Evolutionary conservation across 2,888 invertebrate genomes (phyloP), one percentile per base, ranked within the genome.

Genomic region (Apotomis turbidana): DNA sequence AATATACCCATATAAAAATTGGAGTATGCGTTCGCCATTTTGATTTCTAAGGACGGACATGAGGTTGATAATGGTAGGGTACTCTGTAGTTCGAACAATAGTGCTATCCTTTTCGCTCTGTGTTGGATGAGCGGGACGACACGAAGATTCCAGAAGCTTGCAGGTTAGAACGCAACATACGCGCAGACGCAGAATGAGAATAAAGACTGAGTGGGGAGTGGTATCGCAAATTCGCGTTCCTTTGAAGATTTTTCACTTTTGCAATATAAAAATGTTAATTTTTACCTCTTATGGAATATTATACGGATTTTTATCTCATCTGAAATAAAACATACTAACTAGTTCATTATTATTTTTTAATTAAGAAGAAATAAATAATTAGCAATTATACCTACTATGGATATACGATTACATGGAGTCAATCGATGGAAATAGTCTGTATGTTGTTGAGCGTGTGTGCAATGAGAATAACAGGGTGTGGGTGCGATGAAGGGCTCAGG

Each of bases 381-480:
- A 84, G 85, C 83, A 84, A 86, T 82, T 66, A 81, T 78, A 85
- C 83, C 87, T 89, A 87, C 81, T 78, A 76, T 83, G 71, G 68
- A 71, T 84, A 85, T 85, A 83, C 82, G 83, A 83, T 83, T 83
- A 87, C 83, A 87, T 81, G 77, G 79, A 84, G 79, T 91, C 83
- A 93, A 83, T 93, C 93, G 87, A 93, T 81, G 61, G 93, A 89
- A 85, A 93, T 92, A 85, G 93, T 91, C 85, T 93, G 92, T 86
- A 93, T 80, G 77, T 89, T 91, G 84, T 90, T 91, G 76, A 91
- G 81, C 74, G 88, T 87, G 78, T 91, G 93, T 52, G 93, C 83
- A 64, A 93, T 92, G 52, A 93, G 82, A 70, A 93, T 88, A 76
- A 93, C 90, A 51, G 92, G 93, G 75, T 91, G 93, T 1, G 91